Conservation (phyloP, 2,797 vertebrate genomes). For the Liasis olivaceus region DNA sequence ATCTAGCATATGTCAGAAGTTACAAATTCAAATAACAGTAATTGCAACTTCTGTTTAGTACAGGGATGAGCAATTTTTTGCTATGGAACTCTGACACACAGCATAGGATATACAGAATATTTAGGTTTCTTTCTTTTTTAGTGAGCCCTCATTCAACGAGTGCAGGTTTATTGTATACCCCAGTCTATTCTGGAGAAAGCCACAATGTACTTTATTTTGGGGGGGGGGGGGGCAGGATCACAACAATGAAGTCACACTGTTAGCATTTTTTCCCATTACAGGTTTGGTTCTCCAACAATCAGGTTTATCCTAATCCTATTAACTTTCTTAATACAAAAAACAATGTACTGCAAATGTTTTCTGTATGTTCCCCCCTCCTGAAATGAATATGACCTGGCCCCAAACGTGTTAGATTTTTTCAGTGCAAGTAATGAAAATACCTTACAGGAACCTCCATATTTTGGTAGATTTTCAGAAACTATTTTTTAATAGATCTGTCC, state of each 20-base stretch:
- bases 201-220: no score
- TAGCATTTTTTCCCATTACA: not conserved
- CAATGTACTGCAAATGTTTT: not conserved
- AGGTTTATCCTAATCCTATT: not conserved
- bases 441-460: not conserved
- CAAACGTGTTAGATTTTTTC: not conserved
- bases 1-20: not conserved
- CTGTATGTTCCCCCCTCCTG: no score
- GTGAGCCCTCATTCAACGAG: not conserved
- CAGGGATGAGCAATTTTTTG: not conserved
- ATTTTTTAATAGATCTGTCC: conserved; percentile 15
- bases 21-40: not conserved
- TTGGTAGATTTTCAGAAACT: conserved; percentile 19
- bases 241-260: not conserved
- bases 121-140: not conserved
- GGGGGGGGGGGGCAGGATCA: no score
- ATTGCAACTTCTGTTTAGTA: not conserved
- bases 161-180: not conserved
- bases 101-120: not conserved
- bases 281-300: not conserved
- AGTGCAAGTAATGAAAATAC: not conserved
- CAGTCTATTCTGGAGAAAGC: no score
- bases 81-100: not conserved
- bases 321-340: not conserved
- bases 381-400: not conserved